Evolutionary conservation across 2,888 invertebrate species (phyloP).

Genomic region (Zonitis immaculata): DNA sequence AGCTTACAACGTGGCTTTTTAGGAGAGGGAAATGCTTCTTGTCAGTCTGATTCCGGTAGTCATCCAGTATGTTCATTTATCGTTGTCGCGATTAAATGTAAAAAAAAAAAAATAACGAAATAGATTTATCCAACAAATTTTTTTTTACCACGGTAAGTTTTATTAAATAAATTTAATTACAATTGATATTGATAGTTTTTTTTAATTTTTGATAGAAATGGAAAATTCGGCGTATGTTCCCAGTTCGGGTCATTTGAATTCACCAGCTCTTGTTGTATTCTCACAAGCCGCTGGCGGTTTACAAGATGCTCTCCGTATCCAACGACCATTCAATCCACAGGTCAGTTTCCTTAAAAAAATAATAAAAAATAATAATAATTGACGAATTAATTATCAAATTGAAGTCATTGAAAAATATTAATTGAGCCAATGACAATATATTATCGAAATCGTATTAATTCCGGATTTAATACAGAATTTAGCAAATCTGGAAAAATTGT

Average conservation of each 20-base stretch:
- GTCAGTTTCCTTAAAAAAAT: conserved; percentile 47
- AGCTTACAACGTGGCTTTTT: conserved; percentile 37
- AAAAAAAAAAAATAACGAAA: conserved; percentile 7
- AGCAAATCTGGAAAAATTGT: conserved; percentile 17
- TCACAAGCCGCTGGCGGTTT: conserved; percentile 70
- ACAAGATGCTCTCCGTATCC: conserved; percentile 69
- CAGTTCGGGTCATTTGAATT: conserved; percentile 67
- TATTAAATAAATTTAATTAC: neutral
- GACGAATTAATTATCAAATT: too few species aligned
- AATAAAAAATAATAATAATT: too few species aligned
- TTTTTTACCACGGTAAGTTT: conserved; percentile 9
- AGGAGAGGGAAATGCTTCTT: conserved; percentile 32
- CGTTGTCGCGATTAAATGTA: conserved; percentile 24
- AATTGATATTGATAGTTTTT: conserved; percentile 7
- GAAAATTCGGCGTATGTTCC: conserved; percentile 71
- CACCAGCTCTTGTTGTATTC: conserved; percentile 69
- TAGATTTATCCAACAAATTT: neutral
- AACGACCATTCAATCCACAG: conserved; percentile 70
- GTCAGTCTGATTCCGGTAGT: conserved; percentile 42
- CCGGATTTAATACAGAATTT: conserved; percentile 8
- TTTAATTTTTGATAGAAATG: conserved; percentile 53
- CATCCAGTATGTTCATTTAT: conserved; percentile 30
- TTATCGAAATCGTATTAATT: conserved; percentile 11
- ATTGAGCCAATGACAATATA: conserved; percentile 40
- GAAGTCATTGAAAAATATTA: conserved; percentile 32